A percentile compares a stretch with the other conserved stretches of the same genome.
Evolutionary conservation across 2,888 invertebrate genomes (phyloP).

Genomic region (Eupeodes latifasciatus): DNA sequence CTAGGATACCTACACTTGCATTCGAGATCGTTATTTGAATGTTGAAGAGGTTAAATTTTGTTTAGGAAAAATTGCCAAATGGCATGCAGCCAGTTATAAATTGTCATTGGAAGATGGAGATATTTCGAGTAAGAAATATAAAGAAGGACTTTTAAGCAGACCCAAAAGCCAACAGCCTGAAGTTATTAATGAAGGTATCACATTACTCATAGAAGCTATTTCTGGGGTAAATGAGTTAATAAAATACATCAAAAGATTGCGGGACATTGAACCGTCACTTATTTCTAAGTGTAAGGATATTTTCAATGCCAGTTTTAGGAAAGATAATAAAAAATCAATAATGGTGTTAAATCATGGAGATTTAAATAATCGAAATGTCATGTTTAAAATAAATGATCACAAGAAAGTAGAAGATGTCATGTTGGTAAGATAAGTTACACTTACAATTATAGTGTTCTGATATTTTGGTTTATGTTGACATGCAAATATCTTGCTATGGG

Average conservation of each 20-base stretch:
- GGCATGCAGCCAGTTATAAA: conserved; percentile 76
- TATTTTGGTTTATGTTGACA: conserved; percentile 39
- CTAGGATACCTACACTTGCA: conserved; percentile 63
- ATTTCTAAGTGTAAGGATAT: conserved; percentile 42
- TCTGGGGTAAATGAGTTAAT: conserved; percentile 7
- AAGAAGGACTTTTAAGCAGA: conserved; percentile 11
- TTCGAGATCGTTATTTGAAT: conserved; percentile 58
- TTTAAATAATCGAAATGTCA: conserved; percentile 49
- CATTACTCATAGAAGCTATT: conserved; percentile 13
- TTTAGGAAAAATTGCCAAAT: conserved; percentile 71
- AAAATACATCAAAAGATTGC: conserved; percentile 27
- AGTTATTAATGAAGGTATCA: conserved; percentile 21
- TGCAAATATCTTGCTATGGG: conserved; percentile 51
- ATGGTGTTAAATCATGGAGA: conserved; percentile 62
- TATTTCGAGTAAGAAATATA: conserved; percentile 12
- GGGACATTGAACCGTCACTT: conserved; percentile 16
- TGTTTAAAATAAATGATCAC: conserved; percentile 38
- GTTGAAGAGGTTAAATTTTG: conserved; percentile 58
- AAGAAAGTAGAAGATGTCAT: no score
- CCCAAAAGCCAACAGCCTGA: conserved; percentile 34
- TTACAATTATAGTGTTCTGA: no score
- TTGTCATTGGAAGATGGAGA: conserved; percentile 53
- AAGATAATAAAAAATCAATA: conserved; percentile 4
- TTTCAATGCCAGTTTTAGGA: conserved; percentile 20
- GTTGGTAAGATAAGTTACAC: no score